Evolutionary conservation across 2,113 vertebrate genomes (phyloP), one percentile per base, ranked within the genome.

Genomic region (human): DNA sequence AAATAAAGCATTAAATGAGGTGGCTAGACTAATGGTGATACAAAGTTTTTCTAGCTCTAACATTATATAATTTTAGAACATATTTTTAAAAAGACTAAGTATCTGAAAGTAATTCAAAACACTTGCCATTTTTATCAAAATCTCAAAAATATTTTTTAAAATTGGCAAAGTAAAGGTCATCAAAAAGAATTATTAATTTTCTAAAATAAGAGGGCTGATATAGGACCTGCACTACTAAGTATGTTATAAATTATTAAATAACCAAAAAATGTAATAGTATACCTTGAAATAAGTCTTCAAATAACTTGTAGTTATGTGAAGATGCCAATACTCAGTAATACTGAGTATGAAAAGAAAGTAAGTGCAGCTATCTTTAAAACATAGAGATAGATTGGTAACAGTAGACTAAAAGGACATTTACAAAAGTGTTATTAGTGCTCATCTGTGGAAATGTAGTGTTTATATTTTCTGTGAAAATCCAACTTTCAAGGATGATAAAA

Each of bases 401-500:
- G 64, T 57, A 94, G 20, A 80, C 55, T 90, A 45, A 88, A 90
- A 76, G 8, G 7, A 82, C 43, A 87, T 20, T 81, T 94, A 38
- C 0, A 5, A 93, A 97, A 93, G 87, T 45, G 25, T 78, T 75
- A 70, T n/a, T 11, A 81, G 27, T 88, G 61, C 38, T 92, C 89
- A 92, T 94, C 11, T 93, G 40, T 57, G 25, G 22, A 87, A 57
- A 50, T 50, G 59, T 1, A 68, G 9, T 52, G 50, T 59, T 93
- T 76, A 82, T 17, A 90, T 80, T 90, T 96, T 97, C 43, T 89
- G 45, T 91, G 73, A 89, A 97, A 90, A 75, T 57, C 70, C 17
- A 94, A 64, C 85, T 93, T 96, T 97, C 35, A 97, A 76, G 20
- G n/a, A 97, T 95, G 1, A 66, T 72, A 82, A 91, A 40, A 85